phyloP scores from a whole-genome alignment of 2,113 vertebrate genomes.

The Perca flavescens region DNA sequence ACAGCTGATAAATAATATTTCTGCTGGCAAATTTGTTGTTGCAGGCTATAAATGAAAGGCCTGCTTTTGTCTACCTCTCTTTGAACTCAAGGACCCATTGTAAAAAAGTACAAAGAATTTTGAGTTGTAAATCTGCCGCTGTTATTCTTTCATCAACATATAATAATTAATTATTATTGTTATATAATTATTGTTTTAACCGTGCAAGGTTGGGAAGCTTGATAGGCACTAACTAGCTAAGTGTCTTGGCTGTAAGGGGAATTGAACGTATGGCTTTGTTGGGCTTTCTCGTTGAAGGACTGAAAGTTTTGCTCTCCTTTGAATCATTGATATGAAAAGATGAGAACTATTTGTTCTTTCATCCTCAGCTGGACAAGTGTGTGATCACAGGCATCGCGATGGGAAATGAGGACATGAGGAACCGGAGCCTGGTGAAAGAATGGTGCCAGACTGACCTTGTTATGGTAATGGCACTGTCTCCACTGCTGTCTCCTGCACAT shows the following conservation, averaged over 20 bases:
- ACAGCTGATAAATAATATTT: too few relatives aligned
- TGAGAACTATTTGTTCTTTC: slow-evolving; percentile 14
- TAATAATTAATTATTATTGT: too few relatives aligned
- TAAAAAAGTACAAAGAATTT: not conserved
- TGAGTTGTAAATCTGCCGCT: not conserved
- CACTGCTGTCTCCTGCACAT: slow-evolving; percentile 44
- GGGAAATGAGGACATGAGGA: slow-evolving; percentile 89
- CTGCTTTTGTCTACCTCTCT: not conserved
- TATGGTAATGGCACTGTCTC: slow-evolving; percentile 79
- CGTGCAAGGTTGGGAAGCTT: not conserved
- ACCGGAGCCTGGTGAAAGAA: slow-evolving; percentile 90
- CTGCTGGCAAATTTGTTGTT: not conserved
- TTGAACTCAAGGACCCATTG: not conserved
- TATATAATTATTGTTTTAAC: too few relatives aligned
- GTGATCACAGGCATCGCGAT: slow-evolving; percentile 91
- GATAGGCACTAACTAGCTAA: not conserved
- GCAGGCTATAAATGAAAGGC: not conserved
- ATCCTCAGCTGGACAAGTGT: slow-evolving; percentile 90
- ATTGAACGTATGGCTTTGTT: not conserved
- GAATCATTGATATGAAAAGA: not conserved
- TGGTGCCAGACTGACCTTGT: slow-evolving; percentile 84
- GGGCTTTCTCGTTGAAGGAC: not conserved
- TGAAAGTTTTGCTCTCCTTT: not conserved
- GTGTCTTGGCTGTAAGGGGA: not conserved
- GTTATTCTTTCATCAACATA: not conserved